These are phyloP conservation scores for Pelobates cultripes DNA, from an alignment of 2,797 vertebrate species.

Conservation along the genomic window DNA sequence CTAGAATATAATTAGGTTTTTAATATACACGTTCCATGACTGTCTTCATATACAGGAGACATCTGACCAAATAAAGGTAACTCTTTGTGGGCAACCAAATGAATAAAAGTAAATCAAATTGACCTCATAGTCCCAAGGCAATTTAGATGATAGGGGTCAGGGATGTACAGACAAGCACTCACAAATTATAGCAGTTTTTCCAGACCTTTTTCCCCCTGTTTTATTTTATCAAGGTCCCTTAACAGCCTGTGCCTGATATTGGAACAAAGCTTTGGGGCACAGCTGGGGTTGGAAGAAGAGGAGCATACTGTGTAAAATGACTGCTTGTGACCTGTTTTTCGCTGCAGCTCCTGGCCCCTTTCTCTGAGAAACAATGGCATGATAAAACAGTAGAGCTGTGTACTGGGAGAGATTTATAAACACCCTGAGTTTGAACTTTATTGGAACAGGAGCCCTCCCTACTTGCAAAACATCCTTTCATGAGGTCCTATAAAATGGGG, in stretches of 20 bases:
- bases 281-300: neutral
- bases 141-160: too few relatives aligned
- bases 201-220: too few relatives aligned
- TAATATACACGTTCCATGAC: too few relatives aligned
- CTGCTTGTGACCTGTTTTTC: neutral
- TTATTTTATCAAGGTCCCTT: too few relatives aligned
- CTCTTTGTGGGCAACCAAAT: too few relatives aligned
- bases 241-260: neutral
- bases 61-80: too few relatives aligned
- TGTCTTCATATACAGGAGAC: too few relatives aligned
- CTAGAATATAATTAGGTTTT: too few relatives aligned
- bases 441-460: neutral
- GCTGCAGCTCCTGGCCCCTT: neutral
- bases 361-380: neutral
- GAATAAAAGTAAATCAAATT: too few relatives aligned
- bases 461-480: neutral
- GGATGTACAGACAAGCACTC: too few relatives aligned
- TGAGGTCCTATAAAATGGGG: neutral
- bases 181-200: too few relatives aligned
- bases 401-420: constrained; percentile 3
- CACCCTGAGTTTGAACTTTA: neutral
- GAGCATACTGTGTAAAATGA: neutral
- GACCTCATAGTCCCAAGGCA: too few relatives aligned
- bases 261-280: neutral
- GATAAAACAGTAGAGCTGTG: neutral